Conservation (phyloP, 2,113 vertebrate genomes). For the Leptosomus discolor region DNA sequence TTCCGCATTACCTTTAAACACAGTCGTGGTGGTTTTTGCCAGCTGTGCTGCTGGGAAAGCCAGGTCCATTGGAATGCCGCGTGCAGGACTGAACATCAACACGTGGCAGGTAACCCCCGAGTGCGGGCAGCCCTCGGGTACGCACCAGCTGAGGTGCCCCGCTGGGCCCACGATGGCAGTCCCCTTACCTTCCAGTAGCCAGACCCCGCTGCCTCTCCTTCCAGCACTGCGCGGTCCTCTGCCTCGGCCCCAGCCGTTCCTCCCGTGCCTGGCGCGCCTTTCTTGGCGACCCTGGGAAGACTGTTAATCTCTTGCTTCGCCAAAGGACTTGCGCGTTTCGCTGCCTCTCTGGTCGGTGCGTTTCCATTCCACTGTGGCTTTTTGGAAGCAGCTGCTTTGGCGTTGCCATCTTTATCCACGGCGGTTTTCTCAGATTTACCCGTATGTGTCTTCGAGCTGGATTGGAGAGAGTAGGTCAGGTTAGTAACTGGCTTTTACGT, state of each 20-base stretch:
- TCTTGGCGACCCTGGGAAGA: not conserved
- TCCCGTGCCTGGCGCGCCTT: accelerated
- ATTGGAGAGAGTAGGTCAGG: not conserved
- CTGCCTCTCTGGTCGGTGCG: accelerated
- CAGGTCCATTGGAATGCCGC: accelerated
- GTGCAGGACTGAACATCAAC: accelerated
- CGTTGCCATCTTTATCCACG: accelerated
- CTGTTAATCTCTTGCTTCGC: not conserved
- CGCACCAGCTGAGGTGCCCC: not conserved
- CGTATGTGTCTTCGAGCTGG: not conserved
- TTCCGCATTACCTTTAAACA: accelerated
- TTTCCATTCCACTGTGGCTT: not conserved
- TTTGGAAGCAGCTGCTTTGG: not conserved
- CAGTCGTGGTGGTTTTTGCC: not conserved
- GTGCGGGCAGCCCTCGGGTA: accelerated
- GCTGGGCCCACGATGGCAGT: too few species aligned
- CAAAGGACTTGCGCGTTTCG: accelerated
- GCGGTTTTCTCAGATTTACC: not conserved
- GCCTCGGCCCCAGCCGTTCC: not conserved
- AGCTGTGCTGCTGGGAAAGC: not conserved
- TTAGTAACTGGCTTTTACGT: not conserved
- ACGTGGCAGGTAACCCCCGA: accelerated
- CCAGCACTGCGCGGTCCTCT: accelerated
- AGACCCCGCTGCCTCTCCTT: not conserved
- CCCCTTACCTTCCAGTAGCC: constrained; percentile 41